These are phyloP conservation scores for Aplocera efformata DNA, from an alignment of 2,888 invertebrate species.

Conservation along the genomic window DNA sequence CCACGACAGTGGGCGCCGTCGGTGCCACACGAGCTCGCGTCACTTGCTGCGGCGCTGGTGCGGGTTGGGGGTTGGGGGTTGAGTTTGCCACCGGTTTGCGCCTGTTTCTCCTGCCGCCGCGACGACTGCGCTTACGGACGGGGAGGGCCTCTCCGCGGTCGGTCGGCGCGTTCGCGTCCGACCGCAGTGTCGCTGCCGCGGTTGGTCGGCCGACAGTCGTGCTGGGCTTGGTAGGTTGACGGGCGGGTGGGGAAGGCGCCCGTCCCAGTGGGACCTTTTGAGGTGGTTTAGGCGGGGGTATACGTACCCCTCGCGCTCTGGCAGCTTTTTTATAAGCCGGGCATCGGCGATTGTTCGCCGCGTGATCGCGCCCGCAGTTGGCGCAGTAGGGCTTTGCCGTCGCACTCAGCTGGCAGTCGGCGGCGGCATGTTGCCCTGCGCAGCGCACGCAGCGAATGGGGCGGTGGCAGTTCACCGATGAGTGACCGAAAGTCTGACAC, in stretches of 20 bases:
- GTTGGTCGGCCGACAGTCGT: no score
- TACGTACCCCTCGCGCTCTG: neutral
- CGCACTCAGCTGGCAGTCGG: neutral
- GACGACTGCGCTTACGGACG: no score
- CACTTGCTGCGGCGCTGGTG: no score
- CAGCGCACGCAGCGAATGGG: constrained; percentile 22
- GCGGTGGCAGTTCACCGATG: neutral
- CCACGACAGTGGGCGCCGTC: no score
- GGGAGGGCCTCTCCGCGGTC: no score
- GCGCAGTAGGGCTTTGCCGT: constrained; percentile 13
- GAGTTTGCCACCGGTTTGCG: no score
- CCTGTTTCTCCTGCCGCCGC: no score
- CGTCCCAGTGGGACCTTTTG: neutral
- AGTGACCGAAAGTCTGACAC: constrained; percentile 7
- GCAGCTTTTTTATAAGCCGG: neutral
- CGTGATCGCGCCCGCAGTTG: constrained; percentile 16
- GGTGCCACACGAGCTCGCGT: no score
- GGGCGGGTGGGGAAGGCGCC: neutral
- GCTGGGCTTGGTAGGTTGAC: no score
- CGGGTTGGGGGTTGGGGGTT: no score
- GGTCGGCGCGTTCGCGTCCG: no score
- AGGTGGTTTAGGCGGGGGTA: neutral
- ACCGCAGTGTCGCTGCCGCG: no score
- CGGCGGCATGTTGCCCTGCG: constrained; percentile 1
- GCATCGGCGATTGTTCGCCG: constrained; percentile 14